Evolutionary conservation across 2,113 vertebrate species (phyloP).

Genomic region (Onychostruthus taczanowskii): DNA sequence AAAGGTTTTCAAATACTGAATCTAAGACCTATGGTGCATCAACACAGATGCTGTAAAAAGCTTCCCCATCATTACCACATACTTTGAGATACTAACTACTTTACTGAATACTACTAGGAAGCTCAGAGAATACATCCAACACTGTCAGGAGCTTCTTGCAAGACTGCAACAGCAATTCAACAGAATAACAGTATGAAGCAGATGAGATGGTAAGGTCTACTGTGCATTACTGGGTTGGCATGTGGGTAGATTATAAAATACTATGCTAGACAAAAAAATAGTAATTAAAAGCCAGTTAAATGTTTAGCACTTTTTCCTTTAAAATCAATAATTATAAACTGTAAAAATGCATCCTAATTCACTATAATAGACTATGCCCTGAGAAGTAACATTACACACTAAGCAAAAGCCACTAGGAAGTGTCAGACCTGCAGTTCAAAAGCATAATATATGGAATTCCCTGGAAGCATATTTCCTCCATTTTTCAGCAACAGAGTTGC

Average conservation of each 20-base stretch:
- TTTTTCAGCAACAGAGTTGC: neutral
- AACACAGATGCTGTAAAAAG: neutral
- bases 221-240: neutral
- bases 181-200: neutral
- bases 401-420: constrained; percentile 41
- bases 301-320: neutral
- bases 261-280: neutral
- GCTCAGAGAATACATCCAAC: neutral
- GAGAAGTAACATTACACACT: constrained; percentile 67
- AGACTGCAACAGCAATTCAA: neutral
- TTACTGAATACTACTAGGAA: neutral
- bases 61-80: neutral
- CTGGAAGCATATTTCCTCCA: constrained; percentile 40
- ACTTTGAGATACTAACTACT: neutral
- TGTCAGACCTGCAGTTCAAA: constrained; percentile 34
- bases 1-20: neutral
- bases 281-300: constrained; percentile 1
- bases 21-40: neutral
- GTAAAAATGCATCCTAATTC: constrained; percentile 65
- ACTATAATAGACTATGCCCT: constrained; percentile 69
- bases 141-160: neutral
- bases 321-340: constrained; percentile 46
- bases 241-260: constrained; percentile 47
- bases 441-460: constrained; percentile 39
- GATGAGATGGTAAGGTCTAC: neutral